These are phyloP conservation scores for Lochmaea crataegi DNA, from an alignment of 2,888 invertebrate genomes.

Conservation along the genomic window DNA sequence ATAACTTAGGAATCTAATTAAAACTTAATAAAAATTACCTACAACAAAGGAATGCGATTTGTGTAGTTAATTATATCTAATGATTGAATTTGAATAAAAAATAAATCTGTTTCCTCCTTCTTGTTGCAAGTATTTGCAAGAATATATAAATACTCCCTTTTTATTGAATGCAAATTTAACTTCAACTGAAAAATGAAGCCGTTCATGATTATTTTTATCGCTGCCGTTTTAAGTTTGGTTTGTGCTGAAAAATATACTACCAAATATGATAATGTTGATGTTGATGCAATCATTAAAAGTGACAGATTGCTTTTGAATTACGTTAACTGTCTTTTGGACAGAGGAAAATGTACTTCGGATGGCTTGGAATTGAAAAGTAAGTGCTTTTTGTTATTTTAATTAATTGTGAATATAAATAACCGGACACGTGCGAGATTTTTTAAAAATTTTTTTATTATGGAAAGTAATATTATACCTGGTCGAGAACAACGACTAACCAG, in stretches of 20 bases:
- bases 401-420: too few species aligned
- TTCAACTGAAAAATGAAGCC: conserved; percentile 15
- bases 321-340: conserved; percentile 75
- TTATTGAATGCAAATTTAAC: not conserved
- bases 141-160: conserved; percentile 41
- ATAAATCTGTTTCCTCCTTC: conserved; percentile 35
- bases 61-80: conserved; percentile 34
- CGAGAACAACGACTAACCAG: too few species aligned
- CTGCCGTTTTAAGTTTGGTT: conserved; percentile 21
- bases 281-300: conserved; percentile 75
- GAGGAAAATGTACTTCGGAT: conserved; percentile 75
- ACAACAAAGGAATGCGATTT: conserved; percentile 34
- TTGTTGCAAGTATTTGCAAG: conserved; percentile 26
- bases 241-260: conserved; percentile 69
- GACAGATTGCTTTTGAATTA: conserved; percentile 76
- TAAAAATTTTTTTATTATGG: too few species aligned
- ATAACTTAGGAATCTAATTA: conserved; percentile 27
- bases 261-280: conserved; percentile 77
- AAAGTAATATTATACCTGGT: too few species aligned
- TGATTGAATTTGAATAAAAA: conserved; percentile 42
- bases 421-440: too few species aligned
- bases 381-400: conserved; percentile 26
- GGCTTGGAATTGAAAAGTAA: conserved; percentile 71
- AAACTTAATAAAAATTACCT: conserved; percentile 21
- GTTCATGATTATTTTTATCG: conserved; percentile 24